These are phyloP conservation scores for Halcyon badia DNA, from an alignment of 2,797 vertebrate species.

Conservation along the genomic window DNA sequence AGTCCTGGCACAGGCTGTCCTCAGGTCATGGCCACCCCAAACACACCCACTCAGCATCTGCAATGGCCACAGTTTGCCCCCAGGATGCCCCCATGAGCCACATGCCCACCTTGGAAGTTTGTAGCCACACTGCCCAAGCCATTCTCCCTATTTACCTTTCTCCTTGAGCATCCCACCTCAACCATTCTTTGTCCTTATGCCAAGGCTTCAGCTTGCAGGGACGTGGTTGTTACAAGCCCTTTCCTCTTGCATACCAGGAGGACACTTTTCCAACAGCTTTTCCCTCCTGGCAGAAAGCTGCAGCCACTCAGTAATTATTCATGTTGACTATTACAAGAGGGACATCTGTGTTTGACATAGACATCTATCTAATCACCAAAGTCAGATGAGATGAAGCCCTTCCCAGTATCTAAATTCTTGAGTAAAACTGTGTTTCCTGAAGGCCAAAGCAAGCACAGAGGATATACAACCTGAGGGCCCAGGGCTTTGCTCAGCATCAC, in stretches of 20 bases:
- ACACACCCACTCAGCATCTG: neutral
- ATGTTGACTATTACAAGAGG: neutral
- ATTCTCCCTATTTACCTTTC: neutral
- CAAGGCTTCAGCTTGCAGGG: neutral
- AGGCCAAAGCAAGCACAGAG: neutral
- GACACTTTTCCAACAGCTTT: neutral
- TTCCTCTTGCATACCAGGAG: neutral
- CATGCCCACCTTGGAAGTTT: neutral
- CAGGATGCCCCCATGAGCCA: neutral
- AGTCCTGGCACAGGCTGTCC: neutral
- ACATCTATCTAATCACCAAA: neutral
- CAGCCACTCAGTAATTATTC: neutral
- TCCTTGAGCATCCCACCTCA: neutral
- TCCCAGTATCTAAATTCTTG: neutral
- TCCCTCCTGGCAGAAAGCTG: neutral
- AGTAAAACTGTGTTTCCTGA: neutral
- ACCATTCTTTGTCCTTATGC: neutral
- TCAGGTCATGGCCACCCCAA: rapidly evolving
- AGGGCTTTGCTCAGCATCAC: slow-evolving; percentile 4
- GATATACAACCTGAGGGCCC: neutral
- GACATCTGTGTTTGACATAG: neutral
- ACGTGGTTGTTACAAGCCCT: neutral
- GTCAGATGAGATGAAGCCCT: neutral
- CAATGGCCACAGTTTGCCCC: rapidly evolving
- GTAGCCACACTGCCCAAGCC: neutral